These are phyloP conservation scores for Orchestia grillus DNA, from an alignment of 1,140 invertebrate species.

Conservation along the genomic window DNA sequence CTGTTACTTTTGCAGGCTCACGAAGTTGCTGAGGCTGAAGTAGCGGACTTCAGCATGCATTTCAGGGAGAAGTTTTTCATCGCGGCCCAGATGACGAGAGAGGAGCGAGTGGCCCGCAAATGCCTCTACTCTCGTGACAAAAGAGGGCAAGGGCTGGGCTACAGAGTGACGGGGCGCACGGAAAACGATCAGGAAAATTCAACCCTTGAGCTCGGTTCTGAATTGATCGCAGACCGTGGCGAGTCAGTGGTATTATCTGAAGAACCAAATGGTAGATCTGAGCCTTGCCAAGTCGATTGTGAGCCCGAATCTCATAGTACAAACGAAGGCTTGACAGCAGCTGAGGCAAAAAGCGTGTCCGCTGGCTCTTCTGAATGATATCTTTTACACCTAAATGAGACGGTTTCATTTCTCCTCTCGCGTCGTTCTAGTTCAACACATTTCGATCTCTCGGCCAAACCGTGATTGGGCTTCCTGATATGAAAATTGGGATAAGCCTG, in stretches of 20 bases:
- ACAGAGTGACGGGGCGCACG: not conserved
- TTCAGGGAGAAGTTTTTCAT: conserved; percentile 61
- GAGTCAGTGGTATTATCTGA: not conserved
- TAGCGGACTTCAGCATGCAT: conserved; percentile 24
- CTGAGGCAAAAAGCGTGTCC: not conserved
- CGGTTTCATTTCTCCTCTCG: not conserved
- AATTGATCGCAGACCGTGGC: not conserved
- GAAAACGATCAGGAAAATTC: not conserved
- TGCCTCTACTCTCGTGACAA: conserved; percentile 46
- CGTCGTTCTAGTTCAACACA: too few relatives aligned
- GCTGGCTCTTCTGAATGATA: not conserved
- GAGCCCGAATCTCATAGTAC: not conserved
- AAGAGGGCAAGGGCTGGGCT: conserved; percentile 50
- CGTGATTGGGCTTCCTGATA: too few relatives aligned
- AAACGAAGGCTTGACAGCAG: not conserved
- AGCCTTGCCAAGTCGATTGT: not conserved
- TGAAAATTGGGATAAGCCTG: too few relatives aligned
- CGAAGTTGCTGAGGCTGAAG: conserved; percentile 29
- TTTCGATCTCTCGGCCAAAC: too few relatives aligned
- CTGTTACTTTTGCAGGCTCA: not conserved
- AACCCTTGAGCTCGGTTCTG: not conserved
- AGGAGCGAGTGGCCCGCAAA: conserved; percentile 58
- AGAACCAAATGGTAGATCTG: not conserved
- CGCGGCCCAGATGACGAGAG: conserved; percentile 45
- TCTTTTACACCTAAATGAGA: not conserved